These are phyloP conservation scores for Pycnomerus fuliginosus DNA, from an alignment of 2,888 invertebrate genomes.

Conservation along the genomic window DNA sequence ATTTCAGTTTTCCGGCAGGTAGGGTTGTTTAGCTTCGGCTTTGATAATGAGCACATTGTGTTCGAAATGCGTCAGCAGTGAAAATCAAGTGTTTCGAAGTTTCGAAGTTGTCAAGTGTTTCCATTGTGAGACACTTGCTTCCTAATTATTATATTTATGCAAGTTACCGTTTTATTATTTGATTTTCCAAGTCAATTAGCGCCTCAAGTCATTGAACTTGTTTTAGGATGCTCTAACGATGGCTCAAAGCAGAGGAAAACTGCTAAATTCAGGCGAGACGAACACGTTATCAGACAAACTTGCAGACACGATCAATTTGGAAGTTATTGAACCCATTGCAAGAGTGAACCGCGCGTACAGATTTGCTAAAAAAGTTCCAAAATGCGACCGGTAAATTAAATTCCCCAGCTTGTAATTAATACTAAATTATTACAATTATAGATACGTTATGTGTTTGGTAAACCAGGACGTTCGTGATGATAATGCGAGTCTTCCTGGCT, in stretches of 20 bases:
- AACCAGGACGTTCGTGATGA: slow-evolving; percentile 65
- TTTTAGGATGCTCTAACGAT: no score
- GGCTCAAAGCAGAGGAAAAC: slow-evolving; percentile 67
- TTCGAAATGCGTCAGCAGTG: no score
- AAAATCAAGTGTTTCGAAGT: no score
- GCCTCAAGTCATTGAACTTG: slow-evolving; percentile 32
- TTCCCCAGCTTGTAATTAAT: not conserved
- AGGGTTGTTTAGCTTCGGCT: no score
- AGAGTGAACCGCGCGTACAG: slow-evolving; percentile 79
- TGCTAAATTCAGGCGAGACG: slow-evolving; percentile 61
- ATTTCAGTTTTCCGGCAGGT: no score
- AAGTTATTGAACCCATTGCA: slow-evolving; percentile 80
- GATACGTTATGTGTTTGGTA: slow-evolving; percentile 74
- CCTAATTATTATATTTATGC: no score
- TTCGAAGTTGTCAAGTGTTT: no score
- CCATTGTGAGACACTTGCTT: no score
- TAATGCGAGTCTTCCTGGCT: slow-evolving; percentile 60
- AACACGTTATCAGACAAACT: slow-evolving; percentile 72
- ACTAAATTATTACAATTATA: slow-evolving; percentile 26
- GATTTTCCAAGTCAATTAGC: no score
- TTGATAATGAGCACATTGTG: no score
- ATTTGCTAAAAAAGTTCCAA: slow-evolving; percentile 66
- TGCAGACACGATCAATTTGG: slow-evolving; percentile 78
- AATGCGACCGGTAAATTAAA: slow-evolving; percentile 62
- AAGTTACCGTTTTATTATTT: no score